phyloP scores from a whole-genome alignment of 2,888 invertebrate species.

The Theretra japonica region DNA sequence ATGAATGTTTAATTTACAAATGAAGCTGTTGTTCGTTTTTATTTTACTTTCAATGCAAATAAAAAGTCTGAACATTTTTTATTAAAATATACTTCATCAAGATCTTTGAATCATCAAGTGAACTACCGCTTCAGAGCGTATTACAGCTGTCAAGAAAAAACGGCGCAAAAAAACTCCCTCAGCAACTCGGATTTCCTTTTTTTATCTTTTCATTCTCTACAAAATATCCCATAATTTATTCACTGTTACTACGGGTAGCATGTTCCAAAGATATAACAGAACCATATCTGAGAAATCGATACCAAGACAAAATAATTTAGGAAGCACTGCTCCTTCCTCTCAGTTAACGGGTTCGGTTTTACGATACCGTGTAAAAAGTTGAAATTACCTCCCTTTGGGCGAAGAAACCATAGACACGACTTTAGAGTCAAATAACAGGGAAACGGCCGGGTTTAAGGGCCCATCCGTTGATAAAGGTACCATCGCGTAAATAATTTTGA shows the following conservation, averaged over 20 bases:
- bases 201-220: too few species aligned
- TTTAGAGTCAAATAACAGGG: constrained; percentile 6
- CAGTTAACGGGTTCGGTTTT: constrained; percentile 15
- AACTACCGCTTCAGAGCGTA: background rate
- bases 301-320: constrained; percentile 2
- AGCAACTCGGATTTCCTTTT: background rate
- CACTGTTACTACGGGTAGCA: too few species aligned
- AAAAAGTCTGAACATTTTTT: too few species aligned
- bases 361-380: constrained; percentile 23
- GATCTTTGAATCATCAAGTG: too few species aligned
- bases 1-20: constrained; percentile 2
- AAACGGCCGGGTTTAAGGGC: background rate
- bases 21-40: background rate
- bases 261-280: background rate
- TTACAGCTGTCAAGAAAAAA: background rate
- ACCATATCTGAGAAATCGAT: background rate
- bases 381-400: constrained; percentile 9
- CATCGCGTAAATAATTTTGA: background rate
- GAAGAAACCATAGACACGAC: constrained; percentile 20
- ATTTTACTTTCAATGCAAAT: background rate
- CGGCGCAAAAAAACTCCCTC: background rate
- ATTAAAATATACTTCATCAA: too few species aligned
- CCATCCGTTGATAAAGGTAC: background rate
- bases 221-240: too few species aligned
- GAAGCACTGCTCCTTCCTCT: background rate